These are phyloP conservation scores for Sprattus sprattus DNA, from an alignment of 2,113 vertebrate genomes.

Conservation along the genomic window DNA sequence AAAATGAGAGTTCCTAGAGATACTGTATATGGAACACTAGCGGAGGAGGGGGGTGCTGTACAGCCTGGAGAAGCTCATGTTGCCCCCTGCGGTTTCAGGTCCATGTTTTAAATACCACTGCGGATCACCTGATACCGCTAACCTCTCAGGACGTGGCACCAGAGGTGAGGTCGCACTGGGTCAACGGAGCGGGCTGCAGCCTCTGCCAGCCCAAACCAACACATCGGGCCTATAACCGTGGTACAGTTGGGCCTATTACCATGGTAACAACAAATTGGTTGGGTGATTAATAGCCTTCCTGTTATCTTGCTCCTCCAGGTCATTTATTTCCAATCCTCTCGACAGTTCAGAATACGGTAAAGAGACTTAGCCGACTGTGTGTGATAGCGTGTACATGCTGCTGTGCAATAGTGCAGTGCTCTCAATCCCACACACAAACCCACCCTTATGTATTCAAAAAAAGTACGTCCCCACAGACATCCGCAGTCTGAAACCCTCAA, in stretches of 20 bases:
- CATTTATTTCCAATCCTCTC: neutral
- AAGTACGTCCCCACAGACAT: neutral
- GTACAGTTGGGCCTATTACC: slow-evolving; percentile 27
- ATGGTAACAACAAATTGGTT: neutral
- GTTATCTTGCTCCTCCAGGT: neutral
- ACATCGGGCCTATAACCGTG: slow-evolving; percentile 12
- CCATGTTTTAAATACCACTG: neutral
- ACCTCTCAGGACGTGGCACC: neutral
- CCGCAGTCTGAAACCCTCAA: neutral
- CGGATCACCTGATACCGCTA: neutral
- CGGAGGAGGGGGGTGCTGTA: neutral
- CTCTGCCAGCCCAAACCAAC: slow-evolving; percentile 3
- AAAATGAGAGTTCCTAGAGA: neutral
- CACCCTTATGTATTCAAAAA: too few species aligned
- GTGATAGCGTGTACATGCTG: neutral
- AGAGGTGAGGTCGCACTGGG: neutral
- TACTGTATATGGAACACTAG: neutral
- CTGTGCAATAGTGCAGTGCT: neutral
- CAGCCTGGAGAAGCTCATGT: neutral
- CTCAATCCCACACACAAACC: too few species aligned
- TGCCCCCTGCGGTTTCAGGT: neutral
- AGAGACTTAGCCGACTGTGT: neutral
- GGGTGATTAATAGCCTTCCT: neutral
- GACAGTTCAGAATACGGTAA: neutral
- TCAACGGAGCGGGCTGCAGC: neutral